Evolutionary conservation across 2,888 invertebrate genomes (phyloP), one percentile per base, ranked within the genome.

Genomic region (Drosophila mimica): DNA sequence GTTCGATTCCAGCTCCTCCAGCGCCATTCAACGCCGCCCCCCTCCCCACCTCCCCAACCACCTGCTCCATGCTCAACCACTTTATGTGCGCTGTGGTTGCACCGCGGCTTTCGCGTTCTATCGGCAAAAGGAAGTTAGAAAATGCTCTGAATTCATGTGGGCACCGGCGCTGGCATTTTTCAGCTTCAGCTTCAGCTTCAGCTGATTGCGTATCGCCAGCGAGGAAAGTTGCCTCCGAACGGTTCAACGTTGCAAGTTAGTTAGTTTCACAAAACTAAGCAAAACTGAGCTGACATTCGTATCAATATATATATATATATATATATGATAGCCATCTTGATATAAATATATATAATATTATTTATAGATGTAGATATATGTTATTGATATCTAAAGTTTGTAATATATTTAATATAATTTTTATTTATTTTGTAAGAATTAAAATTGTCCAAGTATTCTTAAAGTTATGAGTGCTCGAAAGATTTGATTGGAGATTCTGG

Each of bases 41-140:
- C 15, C 25, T 7, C 34, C 4, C 43, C 20, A 17, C n/a, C 40
- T 25, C 25, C 5, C 52, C 17, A 40, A 57, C 38, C 52, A 28
- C 36, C 59, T 40, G 36, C 49, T 65, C 54, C 56, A 28, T 38
- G n/a, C 0, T 63, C 74, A 66, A 72, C 74, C 77, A 74, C 73
- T 71, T 65, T 61, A 54, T 54, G 46, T 46, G 57, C 57, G 25
- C 61, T 65, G 61, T 49, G 60, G 64, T 38, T 48, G 59, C 64
- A 36, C 58, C 76, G 81, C 74, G 83, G 52, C 61, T 54, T 53
- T 40, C 63, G 61, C 70, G 52, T 70, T 85, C 83, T 85, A 83
- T 86, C 80, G 83, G 85, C 59, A 67, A 82, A 81, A 84, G 90
- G 89, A 89, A 90, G 89, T 90, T 82, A 80, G 83, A 81, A 88